Evolutionary conservation across 2,797 vertebrate species (phyloP).

Genomic region (Scolopax bukidnonensis): DNA sequence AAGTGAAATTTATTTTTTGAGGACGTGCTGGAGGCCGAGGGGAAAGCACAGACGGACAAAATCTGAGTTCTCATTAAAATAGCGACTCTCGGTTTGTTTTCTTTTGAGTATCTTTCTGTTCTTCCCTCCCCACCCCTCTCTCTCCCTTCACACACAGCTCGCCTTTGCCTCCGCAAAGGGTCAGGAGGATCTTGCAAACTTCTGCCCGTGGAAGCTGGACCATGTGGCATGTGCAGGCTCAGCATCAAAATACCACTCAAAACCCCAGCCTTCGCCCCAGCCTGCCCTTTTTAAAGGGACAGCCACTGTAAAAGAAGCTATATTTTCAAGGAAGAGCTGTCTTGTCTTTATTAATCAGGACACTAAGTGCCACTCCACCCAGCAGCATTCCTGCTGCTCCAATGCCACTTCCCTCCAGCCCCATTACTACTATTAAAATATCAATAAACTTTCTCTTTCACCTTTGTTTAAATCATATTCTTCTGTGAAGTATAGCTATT

Average conservation of each 20-base stretch:
- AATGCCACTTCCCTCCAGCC: constrained; percentile 28
- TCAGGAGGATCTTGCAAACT: constrained; percentile 60
- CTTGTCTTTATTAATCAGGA: constrained; percentile 67
- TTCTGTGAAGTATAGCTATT: constrained; percentile 59
- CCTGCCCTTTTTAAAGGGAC: constrained; percentile 73
- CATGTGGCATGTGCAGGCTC: constrained; percentile 61
- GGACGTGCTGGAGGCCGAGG: background rate
- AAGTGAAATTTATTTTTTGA: background rate
- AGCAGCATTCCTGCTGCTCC: constrained; percentile 58
- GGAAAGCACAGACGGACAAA: constrained; percentile 46
- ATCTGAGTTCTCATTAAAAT: constrained; percentile 65
- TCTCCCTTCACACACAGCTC: background rate
- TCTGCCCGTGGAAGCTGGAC: constrained; percentile 63
- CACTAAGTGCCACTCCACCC: constrained; percentile 51
- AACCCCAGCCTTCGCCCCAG: constrained; percentile 39
- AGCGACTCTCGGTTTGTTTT: constrained; percentile 45
- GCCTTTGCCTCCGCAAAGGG: background rate
- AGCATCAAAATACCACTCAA: constrained; percentile 70
- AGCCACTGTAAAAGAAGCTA: constrained; percentile 28
- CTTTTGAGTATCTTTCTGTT: constrained; percentile 45
- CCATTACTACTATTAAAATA: constrained; percentile 63
- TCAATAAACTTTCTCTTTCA: constrained; percentile 34
- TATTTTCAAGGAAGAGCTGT: constrained; percentile 46
- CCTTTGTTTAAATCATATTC: constrained; percentile 70
- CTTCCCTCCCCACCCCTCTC: background rate